Conservation (phyloP, 2,113 vertebrate genomes). For the Uria lomvia region DNA sequence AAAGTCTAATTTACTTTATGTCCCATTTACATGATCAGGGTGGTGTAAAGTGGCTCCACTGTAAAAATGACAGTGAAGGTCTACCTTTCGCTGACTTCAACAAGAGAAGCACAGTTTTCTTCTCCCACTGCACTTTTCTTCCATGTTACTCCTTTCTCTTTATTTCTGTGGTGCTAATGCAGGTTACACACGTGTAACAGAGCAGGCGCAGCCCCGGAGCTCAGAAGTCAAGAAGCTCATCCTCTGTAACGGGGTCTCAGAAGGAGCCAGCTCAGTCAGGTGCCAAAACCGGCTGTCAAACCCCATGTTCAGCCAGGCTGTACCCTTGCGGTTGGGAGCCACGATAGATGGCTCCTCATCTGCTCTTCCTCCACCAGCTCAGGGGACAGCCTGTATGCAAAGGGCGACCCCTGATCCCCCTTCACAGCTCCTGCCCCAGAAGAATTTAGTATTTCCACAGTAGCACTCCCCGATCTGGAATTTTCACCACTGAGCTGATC, state of each 20-base stretch:
- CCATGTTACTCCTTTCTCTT: not conserved
- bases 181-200: not conserved
- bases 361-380: not conserved
- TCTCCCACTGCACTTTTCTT: not conserved
- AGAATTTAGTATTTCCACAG: not conserved
- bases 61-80: not conserved
- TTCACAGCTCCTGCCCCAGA: not conserved
- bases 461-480: not conserved
- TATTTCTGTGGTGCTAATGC: not conserved
- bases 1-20: constrained; percentile 19
- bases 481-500: not conserved
- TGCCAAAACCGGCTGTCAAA: not conserved
- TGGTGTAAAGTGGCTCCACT: not conserved
- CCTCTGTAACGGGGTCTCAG: not conserved
- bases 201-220: not conserved
- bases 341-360: not conserved
- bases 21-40: not conserved
- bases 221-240: not conserved
- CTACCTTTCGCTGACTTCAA: not conserved
- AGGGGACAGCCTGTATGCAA: not conserved
- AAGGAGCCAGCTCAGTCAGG: not conserved
- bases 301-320: not conserved
- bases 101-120: not conserved
- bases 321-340: not conserved
- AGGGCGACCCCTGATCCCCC: not conserved